Conservation (phyloP, 2,797 vertebrate genomes). For the Tangara arthus region DNA sequence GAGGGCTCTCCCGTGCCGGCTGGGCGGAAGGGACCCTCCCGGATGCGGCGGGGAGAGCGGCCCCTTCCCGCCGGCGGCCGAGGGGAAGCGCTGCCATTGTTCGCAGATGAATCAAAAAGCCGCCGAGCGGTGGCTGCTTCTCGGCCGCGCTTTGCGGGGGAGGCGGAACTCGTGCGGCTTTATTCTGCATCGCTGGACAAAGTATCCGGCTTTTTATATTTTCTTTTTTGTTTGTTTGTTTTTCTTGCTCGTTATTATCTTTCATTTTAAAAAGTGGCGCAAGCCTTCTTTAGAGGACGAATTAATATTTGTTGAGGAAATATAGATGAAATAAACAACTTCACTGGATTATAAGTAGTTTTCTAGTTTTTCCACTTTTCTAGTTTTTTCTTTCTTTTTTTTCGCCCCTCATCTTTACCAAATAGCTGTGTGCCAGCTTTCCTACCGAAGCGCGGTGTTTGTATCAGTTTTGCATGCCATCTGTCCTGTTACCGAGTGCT, state of each 20-base stretch:
- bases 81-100: slow-evolving; percentile 29
- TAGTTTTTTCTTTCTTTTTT: neutral
- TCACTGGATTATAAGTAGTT: neutral
- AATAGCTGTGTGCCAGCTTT: rapidly evolving
- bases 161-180: neutral
- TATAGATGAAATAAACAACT: neutral
- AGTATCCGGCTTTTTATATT: neutral
- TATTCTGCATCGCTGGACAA: neutral
- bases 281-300: neutral
- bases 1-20: neutral
- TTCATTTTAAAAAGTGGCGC: neutral
- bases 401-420: neutral
- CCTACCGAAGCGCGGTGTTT: neutral
- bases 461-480: neutral
- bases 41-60: neutral
- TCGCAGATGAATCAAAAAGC: neutral
- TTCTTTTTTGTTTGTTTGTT: neutral
- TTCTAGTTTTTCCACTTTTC: neutral
- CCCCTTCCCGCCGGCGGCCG: neutral
- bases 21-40: neutral
- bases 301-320: neutral
- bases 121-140: neutral
- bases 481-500: neutral
- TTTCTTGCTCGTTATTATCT: rapidly evolving
- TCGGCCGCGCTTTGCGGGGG: neutral